Percentiles rank a stretch among this genome's conserved stretches.
Evolutionary conservation across 1,140 invertebrate genomes (phyloP).

Genomic region (Eumeta japonica): DNA sequence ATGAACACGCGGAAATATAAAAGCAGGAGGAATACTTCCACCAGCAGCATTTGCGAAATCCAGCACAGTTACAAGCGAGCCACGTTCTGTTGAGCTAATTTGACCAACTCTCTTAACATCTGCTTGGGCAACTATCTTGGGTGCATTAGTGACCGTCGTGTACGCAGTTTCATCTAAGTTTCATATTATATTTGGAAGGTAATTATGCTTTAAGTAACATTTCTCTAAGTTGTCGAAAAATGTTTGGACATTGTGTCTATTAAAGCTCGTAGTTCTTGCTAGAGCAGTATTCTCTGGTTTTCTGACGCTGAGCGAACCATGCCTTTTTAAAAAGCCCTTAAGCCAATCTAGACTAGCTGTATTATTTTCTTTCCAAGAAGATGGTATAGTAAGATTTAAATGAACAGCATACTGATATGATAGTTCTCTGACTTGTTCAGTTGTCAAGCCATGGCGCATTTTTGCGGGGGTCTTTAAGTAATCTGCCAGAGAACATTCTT

Average conservation of each 20-base stretch:
- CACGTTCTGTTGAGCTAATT: slow-evolving; percentile 15
- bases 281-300: neutral
- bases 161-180: slow-evolving; percentile 18
- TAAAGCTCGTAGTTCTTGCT: slow-evolving; percentile 28
- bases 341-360: slow-evolving; percentile 14
- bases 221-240: slow-evolving; percentile 8
- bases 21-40: slow-evolving; percentile 11
- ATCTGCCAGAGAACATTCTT: too few relatives aligned
- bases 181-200: slow-evolving; percentile 13
- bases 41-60: slow-evolving; percentile 10
- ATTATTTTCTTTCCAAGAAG: neutral
- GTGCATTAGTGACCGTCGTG: slow-evolving; percentile 10
- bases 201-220: slow-evolving; percentile 9
- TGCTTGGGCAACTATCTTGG: slow-evolving; percentile 13
- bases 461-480: neutral
- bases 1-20: slow-evolving; percentile 15
- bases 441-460: neutral
- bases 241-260: slow-evolving; percentile 21
- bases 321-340: slow-evolving; percentile 9
- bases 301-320: neutral
- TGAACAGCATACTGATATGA: neutral
- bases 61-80: slow-evolving; percentile 11
- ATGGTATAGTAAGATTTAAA: neutral
- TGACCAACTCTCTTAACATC: slow-evolving; percentile 18
- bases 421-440: neutral